Conservation (phyloP, 2,888 invertebrate species). For the Pachliopta kotzebuea region DNA sequence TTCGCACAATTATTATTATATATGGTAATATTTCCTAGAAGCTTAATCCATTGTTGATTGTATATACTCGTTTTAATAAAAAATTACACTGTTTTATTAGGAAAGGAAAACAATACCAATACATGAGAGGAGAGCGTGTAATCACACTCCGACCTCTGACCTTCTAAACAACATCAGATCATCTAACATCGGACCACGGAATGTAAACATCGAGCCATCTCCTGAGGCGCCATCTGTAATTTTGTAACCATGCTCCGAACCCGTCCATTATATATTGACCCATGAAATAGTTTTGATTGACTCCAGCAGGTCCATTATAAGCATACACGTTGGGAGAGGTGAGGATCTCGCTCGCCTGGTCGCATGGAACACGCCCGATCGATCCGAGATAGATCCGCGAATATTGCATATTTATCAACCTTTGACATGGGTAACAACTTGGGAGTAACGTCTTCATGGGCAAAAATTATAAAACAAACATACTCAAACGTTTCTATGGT, state of each 20-base stretch:
- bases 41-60: too few relatives aligned
- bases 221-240: slow-evolving; percentile 79
- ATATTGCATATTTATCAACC: slow-evolving; percentile 81
- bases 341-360: slow-evolving; percentile 44
- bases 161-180: slow-evolving; percentile 66
- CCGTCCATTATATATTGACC: slow-evolving; percentile 53
- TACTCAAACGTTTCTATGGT: slow-evolving; percentile 27
- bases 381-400: slow-evolving; percentile 69
- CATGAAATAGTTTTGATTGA: slow-evolving; percentile 20
- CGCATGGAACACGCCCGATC: slow-evolving; percentile 65
- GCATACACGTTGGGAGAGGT: slow-evolving; percentile 29
- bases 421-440: slow-evolving; percentile 77
- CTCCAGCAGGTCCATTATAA: slow-evolving; percentile 23
- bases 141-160: slow-evolving; percentile 70
- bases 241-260: slow-evolving; percentile 71
- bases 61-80: too few relatives aligned
- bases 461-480: slow-evolving; percentile 64
- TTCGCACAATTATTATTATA: too few relatives aligned
- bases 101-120: slow-evolving; percentile 61
- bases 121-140: slow-evolving; percentile 67
- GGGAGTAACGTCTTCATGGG: slow-evolving; percentile 76
- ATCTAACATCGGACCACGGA: slow-evolving; percentile 62
- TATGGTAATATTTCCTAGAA: too few relatives aligned
- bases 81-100: not conserved
- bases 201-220: slow-evolving; percentile 77